phyloP scores from a whole-genome alignment of 2,888 invertebrate genomes.

The Ariolimax columbianus region DNA sequence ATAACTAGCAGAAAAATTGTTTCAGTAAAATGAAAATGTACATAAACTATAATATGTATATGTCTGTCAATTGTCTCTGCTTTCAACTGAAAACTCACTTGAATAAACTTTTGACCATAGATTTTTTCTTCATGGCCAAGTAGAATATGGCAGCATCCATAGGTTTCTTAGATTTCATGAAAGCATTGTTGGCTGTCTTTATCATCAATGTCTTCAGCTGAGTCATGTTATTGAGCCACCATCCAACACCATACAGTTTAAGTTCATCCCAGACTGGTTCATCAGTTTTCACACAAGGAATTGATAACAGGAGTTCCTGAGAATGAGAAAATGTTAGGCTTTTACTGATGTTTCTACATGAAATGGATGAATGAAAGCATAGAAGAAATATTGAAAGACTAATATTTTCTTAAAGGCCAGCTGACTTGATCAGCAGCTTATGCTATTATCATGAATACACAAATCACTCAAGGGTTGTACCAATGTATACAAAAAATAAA shows the following conservation, averaged over 20 bases:
- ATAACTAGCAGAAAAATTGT: no score
- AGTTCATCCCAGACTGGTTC: constrained; percentile 90
- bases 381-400: no score
- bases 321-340: neutral
- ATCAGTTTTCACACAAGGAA: constrained; percentile 82
- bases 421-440: no score
- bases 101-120: constrained; percentile 95
- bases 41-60: no score
- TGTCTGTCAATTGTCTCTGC: no score
- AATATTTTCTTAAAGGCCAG: no score
- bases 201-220: constrained; percentile 81
- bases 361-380: no score
- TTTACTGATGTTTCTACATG: no score
- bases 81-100: constrained; percentile 73
- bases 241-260: constrained; percentile 93
- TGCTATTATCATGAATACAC: no score
- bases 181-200: constrained; percentile 92
- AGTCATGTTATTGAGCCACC: constrained; percentile 95
- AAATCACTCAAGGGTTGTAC: no score
- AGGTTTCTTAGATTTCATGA: constrained; percentile 94
- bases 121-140: constrained; percentile 98
- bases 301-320: constrained; percentile 89
- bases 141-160: constrained; percentile 98
- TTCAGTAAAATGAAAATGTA: no score
- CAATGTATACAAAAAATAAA: no score